Conservation (phyloP, 1,140 invertebrate genomes). For the Tetramorium alpestre region DNA sequence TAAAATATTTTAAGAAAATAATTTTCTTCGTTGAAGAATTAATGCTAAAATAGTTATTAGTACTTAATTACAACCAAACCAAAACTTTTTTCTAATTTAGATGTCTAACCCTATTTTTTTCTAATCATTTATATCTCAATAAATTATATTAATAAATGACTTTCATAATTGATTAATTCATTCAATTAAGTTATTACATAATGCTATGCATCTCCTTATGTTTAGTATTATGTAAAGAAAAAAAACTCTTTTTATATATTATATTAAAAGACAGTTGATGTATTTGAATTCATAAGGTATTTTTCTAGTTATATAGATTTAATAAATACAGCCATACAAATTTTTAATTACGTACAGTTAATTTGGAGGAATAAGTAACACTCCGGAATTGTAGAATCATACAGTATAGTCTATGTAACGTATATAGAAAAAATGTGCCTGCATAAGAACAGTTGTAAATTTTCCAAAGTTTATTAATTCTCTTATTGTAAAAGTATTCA, state of each 20-base stretch:
- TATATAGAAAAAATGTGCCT: conserved; percentile 9
- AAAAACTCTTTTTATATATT: not conserved
- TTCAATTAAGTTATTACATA: not conserved
- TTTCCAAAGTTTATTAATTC: not conserved
- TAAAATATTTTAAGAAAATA: not conserved
- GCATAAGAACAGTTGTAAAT: conserved; percentile 2
- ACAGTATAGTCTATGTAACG: not conserved
- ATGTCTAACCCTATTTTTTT: not conserved
- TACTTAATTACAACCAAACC: not conserved
- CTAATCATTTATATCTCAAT: not conserved
- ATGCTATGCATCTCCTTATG: not conserved
- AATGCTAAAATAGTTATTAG: not conserved
- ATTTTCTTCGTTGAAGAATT: not conserved
- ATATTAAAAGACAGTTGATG: not conserved
- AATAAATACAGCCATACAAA: conserved; percentile 24
- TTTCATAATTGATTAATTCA: too few species aligned
- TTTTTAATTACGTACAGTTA: not conserved
- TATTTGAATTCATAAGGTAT: not conserved
- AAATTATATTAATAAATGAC: too few species aligned
- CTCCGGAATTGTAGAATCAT: not conserved
- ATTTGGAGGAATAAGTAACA: conserved; percentile 25
- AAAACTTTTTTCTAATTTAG: not conserved
- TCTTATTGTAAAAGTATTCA: not conserved
- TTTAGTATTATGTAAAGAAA: not conserved
- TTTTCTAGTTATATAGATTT: not conserved